Evolutionary conservation across 2,888 invertebrate genomes (phyloP).

Genomic region (Taenaris catops): DNA sequence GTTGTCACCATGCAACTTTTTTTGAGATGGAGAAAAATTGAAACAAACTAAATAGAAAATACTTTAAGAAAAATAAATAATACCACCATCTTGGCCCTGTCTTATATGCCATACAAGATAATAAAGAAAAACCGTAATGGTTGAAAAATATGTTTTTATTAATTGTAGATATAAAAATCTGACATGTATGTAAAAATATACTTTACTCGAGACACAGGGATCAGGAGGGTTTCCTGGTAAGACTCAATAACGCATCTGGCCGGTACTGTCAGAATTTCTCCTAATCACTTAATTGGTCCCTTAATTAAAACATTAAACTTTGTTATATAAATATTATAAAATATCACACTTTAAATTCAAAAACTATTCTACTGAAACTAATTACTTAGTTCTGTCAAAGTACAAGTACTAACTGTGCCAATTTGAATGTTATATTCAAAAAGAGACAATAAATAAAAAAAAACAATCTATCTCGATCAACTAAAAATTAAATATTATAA

Average conservation of each 20-base stretch:
- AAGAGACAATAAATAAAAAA: slow-evolving; percentile 77
- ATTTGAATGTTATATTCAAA: slow-evolving; percentile 74
- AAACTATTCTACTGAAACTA: slow-evolving; percentile 73
- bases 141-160: slow-evolving; percentile 58
- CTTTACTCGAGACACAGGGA: slow-evolving; percentile 47
- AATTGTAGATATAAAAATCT: slow-evolving; percentile 55
- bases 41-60: slow-evolving; percentile 39
- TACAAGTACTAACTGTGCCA: slow-evolving; percentile 76
- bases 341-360: slow-evolving; percentile 80
- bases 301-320: slow-evolving; percentile 77
- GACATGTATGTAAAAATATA: slow-evolving; percentile 54
- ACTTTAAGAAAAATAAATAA: slow-evolving; percentile 24
- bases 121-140: slow-evolving; percentile 58
- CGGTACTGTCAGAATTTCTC: slow-evolving; percentile 72
- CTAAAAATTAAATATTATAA: slow-evolving; percentile 75
- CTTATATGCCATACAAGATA: slow-evolving; percentile 53
- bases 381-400: slow-evolving; percentile 74
- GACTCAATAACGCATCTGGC: slow-evolving; percentile 52
- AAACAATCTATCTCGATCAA: slow-evolving; percentile 73
- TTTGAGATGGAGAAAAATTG: slow-evolving; percentile 64
- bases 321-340: slow-evolving; percentile 79
- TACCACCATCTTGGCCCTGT: slow-evolving; percentile 51
- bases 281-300: slow-evolving; percentile 78
- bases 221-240: slow-evolving; percentile 43
- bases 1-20: slow-evolving; percentile 63